Percentiles rank a stretch among this genome's conserved stretches.
These are phyloP conservation scores for Hippolais icterina DNA, from an alignment of 2,113 vertebrate genomes.

Conservation along the genomic window DNA sequence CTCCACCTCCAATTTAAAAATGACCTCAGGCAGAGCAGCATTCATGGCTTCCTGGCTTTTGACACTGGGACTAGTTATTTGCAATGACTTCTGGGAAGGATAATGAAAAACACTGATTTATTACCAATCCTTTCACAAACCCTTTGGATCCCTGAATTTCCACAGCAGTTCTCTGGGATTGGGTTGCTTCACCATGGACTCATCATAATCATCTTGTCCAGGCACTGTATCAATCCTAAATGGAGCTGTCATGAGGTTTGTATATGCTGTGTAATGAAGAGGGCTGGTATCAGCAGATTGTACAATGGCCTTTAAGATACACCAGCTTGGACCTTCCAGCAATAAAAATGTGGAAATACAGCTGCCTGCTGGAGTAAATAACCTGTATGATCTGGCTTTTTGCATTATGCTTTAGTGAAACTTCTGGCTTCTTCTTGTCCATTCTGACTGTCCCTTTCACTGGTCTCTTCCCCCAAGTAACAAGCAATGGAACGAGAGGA, in stretches of 20 bases:
- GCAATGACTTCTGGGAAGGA: not conserved
- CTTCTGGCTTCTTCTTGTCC: not conserved
- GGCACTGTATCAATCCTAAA: not conserved
- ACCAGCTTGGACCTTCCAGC: not conserved
- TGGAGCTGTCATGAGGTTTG: not conserved
- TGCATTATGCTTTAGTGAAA: not conserved
- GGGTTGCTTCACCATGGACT: not conserved
- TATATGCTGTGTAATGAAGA: not conserved
- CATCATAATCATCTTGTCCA: not conserved
- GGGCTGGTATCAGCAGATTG: not conserved
- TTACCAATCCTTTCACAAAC: not conserved
- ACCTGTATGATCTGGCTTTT: not conserved
- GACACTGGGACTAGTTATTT: not conserved
- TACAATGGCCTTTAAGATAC: fast-evolving
- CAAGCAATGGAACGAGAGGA: not conserved
- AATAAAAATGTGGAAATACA: not conserved
- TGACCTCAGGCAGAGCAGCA: not conserved
- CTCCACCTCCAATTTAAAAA: not conserved
- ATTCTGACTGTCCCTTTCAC: not conserved
- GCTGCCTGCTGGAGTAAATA: not conserved
- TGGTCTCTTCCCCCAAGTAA: not conserved
- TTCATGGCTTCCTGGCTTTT: not conserved
- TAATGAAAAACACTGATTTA: not conserved
- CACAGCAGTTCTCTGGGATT: not conserved
- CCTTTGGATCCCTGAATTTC: not conserved